phyloP scores from a whole-genome alignment of 1,140 invertebrate genomes.

The Zaprionus camerounensis region DNA sequence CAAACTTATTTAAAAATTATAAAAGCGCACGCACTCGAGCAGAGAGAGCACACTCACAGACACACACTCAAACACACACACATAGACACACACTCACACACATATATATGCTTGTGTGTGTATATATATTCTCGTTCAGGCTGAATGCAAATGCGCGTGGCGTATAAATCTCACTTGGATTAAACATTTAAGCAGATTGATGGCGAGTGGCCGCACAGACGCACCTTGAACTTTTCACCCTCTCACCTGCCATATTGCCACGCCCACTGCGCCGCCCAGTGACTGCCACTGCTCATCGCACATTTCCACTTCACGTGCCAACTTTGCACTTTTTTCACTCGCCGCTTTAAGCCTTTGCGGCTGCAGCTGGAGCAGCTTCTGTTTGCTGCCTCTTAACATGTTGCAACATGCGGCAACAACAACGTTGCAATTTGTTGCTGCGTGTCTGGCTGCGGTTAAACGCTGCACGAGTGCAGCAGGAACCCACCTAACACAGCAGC shows the following conservation, averaged over 20 bases:
- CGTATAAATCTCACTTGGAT: constrained; percentile 73
- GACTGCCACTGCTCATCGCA: constrained; percentile 26
- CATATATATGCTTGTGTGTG: neutral
- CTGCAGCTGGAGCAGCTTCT: constrained; percentile 11
- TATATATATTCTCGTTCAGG: constrained; percentile 5
- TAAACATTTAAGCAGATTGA: constrained; percentile 82
- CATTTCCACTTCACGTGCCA: constrained; percentile 45
- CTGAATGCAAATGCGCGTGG: constrained; percentile 15
- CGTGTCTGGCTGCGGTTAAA: constrained; percentile 62
- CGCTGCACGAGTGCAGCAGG: constrained; percentile 55
- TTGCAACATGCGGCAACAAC: constrained; percentile 23
- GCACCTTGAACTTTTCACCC: constrained; percentile 68
- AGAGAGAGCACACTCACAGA: constrained; percentile 12
- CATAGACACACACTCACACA: neutral
- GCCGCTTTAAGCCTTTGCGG: constrained; percentile 31
- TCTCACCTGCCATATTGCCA: neutral
- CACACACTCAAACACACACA: constrained; percentile 5
- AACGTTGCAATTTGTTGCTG: constrained; percentile 70
- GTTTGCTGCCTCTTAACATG: constrained; percentile 33
- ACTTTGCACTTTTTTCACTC: constrained; percentile 24
- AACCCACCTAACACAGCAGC: neutral
- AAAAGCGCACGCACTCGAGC: constrained; percentile 41
- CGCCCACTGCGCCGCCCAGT: neutral
- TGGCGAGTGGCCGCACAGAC: constrained; percentile 47
- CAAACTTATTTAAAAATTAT: constrained; percentile 74